Evolutionary conservation across 2,113 vertebrate species (phyloP), one percentile per base, ranked within the genome.

Genomic region (Corythornis vintsioides): DNA sequence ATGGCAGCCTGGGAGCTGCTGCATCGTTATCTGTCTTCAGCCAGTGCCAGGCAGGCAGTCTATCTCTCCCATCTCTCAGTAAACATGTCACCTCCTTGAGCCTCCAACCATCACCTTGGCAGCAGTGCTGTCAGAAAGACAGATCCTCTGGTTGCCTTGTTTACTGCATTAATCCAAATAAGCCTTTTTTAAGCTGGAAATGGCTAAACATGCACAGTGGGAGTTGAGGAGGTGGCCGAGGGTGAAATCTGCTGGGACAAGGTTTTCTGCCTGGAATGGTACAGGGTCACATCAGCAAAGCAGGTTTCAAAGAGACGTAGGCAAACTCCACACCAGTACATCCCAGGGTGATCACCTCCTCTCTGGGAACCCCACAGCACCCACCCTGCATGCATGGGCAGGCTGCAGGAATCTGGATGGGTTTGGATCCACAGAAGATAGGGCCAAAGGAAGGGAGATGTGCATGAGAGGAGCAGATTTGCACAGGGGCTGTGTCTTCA

Each of bases 61-160:
- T 96, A 97, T 97, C 96, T 95, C 92, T 91, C 88, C 94, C 83
- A 59, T 96, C 96, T 97, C 95, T 97, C 97, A 79, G 95, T 97
- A 97, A 98, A 97, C 92, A 47, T 42, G 86, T 94, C 96, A 95
- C 96, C 96, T 95, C 81, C 94, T 82, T 3, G 7, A 96, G 96
- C 88, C 72, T 96, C 95, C 95, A 96, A 89, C 90, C 96, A 65
- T 95, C 97, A 96, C 97, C 96, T 96, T 65, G 72, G 95, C 94
- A 77, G 88, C 95, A 92, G 95, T 0, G 40, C 97, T 97, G 97
- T 97, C 98, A 97, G 85, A 76, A 97, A 97, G 97, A 97, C 69
- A 55, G 93, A 97, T 97, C 92, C 94, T 83, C 87, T 29, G 52
- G 83, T 65, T 56, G 85, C 95, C 94, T 97, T 96, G 94, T 96